Percentiles rank a stretch among this genome's conserved stretches.
phyloP scores from a whole-genome alignment of 2,797 vertebrate species.

The Spatula clypeata region DNA sequence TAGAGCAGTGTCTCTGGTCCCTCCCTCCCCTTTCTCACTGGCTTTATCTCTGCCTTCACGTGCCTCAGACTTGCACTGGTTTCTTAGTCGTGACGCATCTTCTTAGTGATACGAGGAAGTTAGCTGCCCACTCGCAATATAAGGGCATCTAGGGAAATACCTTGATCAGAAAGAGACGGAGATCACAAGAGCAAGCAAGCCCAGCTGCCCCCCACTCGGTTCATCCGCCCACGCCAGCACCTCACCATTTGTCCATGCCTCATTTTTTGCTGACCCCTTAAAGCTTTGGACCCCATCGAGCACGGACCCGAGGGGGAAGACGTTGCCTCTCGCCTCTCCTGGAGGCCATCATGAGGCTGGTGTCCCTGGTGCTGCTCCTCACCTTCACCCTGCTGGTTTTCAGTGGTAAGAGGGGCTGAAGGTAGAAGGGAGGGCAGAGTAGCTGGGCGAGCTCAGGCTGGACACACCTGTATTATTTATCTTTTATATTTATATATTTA shows the following conservation, averaged over 20 bases:
- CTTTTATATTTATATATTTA: not conserved
- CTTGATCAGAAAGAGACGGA: conserved; percentile 30
- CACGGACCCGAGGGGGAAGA: not conserved
- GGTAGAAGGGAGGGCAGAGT: accelerated
- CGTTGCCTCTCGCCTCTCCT: not conserved
- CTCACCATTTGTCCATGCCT: not conserved
- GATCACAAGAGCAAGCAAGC: not conserved
- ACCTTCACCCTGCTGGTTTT: not conserved
- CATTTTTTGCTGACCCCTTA: not conserved
- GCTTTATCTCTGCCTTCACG: conserved; percentile 30
- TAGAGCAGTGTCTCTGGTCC: conserved; percentile 54
- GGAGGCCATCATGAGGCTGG: conserved; percentile 12
- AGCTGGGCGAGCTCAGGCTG: not conserved
- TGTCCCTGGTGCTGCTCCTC: not conserved
- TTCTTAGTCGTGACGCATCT: conserved; percentile 65
- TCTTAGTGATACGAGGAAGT: conserved; percentile 49
- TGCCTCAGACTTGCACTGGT: conserved; percentile 10
- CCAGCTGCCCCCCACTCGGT: not conserved
- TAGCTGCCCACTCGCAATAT: conserved; percentile 63
- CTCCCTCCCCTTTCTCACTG: conserved; percentile 18
- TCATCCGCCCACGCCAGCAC: not conserved
- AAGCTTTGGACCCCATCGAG: not conserved
- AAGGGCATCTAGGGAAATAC: conserved; percentile 39
- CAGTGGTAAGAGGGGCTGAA: conserved; percentile 62
- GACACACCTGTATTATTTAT: not conserved